Evolutionary conservation across 2,888 invertebrate genomes (phyloP), one percentile per base, ranked within the genome.

Genomic region (Helleia helle): DNA sequence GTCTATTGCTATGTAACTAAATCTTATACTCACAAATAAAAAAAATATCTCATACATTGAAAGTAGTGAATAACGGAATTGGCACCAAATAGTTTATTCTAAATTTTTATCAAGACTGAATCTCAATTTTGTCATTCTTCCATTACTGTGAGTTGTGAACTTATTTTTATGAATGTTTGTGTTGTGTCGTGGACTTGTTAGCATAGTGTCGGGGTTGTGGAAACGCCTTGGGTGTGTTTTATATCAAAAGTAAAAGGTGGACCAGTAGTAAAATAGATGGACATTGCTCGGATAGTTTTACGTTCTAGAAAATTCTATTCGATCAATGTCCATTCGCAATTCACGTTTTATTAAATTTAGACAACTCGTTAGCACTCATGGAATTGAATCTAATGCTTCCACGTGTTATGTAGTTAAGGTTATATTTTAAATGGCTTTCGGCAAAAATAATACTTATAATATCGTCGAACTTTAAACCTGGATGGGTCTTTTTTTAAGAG

Each of bases 181-280:
- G 22, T 3, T 22, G 2, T 22, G 22, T 6, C 22, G 22, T 22
- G 22, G 22, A 22, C 6, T 22, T 22, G 22, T 4, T 22, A 22
- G 22, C 8, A 22, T 22, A 6, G 38, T 15, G 39, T 39, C 25
- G 39, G 28, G 73, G 75, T 76, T 77, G 77, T 77, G 74, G 67
- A 55, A 61, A 63, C 71, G 69, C 66, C 63, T 56, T 49, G 57
- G 54, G 67, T 71, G 74, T 71, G 68, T 22, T 34, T 65, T 73
- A 75, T 80, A 81, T 81, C 77, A 74, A 75, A 65, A 64, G 77
- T 76, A 79, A 80, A 80, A 80, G 74, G 77, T 71, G 81, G 83
- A 83, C 83, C 83, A 83, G 74, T 75, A 56, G 56, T 56, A 30
- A 30, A 39, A 53, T 57, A 60, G 59, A 53, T 57, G 55, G 52